Conservation (phyloP, 2,113 vertebrate species). For the Stictonetta naevosa region DNA sequence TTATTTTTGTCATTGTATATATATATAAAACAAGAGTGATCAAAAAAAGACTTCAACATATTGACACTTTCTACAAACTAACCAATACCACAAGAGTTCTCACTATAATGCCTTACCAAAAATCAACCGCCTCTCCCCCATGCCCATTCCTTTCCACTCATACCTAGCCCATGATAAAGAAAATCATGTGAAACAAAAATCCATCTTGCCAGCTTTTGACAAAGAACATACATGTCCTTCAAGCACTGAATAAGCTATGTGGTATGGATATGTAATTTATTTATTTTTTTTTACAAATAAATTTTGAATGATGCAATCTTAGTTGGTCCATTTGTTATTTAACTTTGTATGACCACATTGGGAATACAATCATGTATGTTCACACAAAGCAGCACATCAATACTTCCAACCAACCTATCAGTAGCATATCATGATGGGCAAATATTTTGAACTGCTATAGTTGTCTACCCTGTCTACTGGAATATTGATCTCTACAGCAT, state of each 20-base stretch:
- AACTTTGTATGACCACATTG: neutral
- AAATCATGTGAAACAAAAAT: neutral
- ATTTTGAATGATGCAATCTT: neutral
- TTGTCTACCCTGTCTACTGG: neutral
- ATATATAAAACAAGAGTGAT: neutral
- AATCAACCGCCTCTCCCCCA: neutral
- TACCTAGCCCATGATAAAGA: neutral
- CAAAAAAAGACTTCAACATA: neutral
- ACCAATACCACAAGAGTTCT: neutral
- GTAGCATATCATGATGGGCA: neutral
- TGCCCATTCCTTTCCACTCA: neutral
- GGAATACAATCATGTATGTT: neutral
- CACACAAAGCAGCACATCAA: neutral
- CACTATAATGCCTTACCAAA: neutral
- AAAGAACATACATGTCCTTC: neutral
- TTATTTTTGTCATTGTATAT: neutral
- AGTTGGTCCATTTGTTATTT: neutral
- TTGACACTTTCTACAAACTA: neutral
- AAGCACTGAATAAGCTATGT: neutral
- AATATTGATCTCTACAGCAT: conserved; percentile 4
- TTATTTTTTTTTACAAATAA: no score
- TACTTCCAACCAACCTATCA: neutral
- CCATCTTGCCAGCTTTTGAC: neutral
- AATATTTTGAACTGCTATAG: neutral
- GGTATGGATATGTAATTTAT: no score